These are phyloP conservation scores for Porites lutea DNA, from an alignment of 64 coral and sea anemone genomes.

Conservation along the genomic window DNA sequence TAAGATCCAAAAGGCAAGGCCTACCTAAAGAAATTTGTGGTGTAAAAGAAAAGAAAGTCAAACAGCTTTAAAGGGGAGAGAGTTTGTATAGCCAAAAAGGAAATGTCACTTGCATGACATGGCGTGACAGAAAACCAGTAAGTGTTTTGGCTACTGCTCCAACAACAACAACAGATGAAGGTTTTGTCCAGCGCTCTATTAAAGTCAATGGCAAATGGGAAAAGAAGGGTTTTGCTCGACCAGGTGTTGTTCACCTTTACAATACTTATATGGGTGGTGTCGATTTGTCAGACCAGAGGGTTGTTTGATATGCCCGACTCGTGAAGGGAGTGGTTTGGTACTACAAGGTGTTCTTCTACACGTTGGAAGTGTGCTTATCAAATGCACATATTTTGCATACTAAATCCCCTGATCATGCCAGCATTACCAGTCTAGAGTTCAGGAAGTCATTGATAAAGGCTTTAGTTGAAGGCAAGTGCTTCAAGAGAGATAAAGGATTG, in stretches of 20 bases:
- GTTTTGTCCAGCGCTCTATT: neutral
- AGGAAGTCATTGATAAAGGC: conserved; percentile 11
- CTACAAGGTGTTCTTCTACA: conserved; percentile 45
- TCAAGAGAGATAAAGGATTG: neutral
- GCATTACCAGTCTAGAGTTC: conserved; percentile 8
- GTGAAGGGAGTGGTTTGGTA: conserved; percentile 44
- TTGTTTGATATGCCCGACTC: neutral
- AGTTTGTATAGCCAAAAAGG: conserved; percentile 45
- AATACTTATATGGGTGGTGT: conserved; percentile 49
- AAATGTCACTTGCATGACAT: conserved; percentile 18
- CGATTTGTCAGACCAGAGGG: conserved; percentile 44
- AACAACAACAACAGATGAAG: neutral
- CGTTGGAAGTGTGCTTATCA: conserved; percentile 30
- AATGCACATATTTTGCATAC: conserved; percentile 34
- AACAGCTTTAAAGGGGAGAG: conserved; percentile 15
- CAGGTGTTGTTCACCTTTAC: conserved; percentile 12
- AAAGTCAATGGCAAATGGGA: conserved; percentile 41
- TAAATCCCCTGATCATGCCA: neutral
- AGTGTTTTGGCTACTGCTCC: neutral
- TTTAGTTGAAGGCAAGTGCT: neutral
- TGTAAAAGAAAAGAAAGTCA: conserved; percentile 25
- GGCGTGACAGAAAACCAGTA: conserved; percentile 6
- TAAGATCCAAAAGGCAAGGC: conserved; percentile 26
- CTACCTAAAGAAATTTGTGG: conserved; percentile 29
- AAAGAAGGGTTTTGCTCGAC: conserved; percentile 39